Percentiles rank a stretch among this genome's conserved stretches.
Conservation (phyloP, 2,113 vertebrate genomes). For the Podocnemis expansa region DNA sequence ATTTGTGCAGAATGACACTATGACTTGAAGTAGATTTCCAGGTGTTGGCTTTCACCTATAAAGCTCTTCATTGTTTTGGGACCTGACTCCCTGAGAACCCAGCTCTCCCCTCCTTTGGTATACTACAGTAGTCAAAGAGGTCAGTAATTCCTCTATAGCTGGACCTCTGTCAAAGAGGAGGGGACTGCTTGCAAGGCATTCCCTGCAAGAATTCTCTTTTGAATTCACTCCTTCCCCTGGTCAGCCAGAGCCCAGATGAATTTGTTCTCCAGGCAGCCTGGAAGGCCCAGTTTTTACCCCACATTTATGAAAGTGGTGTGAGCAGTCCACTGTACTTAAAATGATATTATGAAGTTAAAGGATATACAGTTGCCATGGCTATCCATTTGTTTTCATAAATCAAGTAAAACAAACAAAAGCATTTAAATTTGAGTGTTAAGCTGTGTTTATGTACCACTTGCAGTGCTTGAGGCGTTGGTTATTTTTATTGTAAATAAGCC, state of each 20-base stretch:
- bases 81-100: not conserved
- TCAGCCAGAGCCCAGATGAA: not conserved
- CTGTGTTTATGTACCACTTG: not conserved
- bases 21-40: not conserved
- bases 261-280: not conserved
- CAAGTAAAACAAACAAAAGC: not conserved
- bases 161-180: not conserved
- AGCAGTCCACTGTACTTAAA: not conserved
- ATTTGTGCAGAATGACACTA: not conserved
- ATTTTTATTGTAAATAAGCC: not conserved
- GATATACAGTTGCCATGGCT: not conserved
- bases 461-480: not conserved
- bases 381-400: not conserved
- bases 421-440: not conserved
- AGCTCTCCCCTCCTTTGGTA: not conserved
- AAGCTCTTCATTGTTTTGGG: not conserved
- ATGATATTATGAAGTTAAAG: not conserved
- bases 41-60: not conserved
- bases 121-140: not conserved
- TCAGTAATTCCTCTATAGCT: not conserved
- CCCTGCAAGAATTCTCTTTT: not conserved
- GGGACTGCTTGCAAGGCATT: not conserved
- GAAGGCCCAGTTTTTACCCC: not conserved
- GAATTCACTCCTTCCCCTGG: not conserved
- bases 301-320: not conserved